Base-by-base conservation (phyloP, 2,888 invertebrate genomes). In the Parnassius glacialis region DNA sequence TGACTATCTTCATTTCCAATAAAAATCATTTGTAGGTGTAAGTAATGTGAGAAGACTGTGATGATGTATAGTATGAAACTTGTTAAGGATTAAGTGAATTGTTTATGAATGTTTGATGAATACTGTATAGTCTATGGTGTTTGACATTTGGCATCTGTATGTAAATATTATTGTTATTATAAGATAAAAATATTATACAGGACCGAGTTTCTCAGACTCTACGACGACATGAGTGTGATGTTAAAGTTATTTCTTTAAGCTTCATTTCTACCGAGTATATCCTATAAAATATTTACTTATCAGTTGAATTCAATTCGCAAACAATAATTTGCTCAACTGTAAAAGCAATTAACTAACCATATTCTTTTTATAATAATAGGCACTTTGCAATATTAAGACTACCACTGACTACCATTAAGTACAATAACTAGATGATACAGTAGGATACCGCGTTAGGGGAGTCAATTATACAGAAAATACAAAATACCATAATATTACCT, bases 31-130 rank as follows among this genome's bases (percentile, higher is more conserved):
- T 74, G 69, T 74, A 83, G 81, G 74, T 69, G 65, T 83, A 84
- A 83, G 75, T 79, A 82, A 80, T 84, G 87, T 87, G 85, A 86
- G 88, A 90, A 90, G 90, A 90, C 90, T 91, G 90, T 90, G 90
- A 90, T 90, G 90, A 84, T 78, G 85, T 79, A 70, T 70, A 80
- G 79, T 78, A 79, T 83, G 84, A 76, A 75, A 75, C 78, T 76
- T 80, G 76, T 81, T 78, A 78, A 79, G 70, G 70, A 71, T 68
- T 81, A 80, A 80, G 79, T 73, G 75, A 80, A 73, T 74, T 74
- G 74, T 76, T 70, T 78, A 78, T 72, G 74, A 65, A 74, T 73
- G 72, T 65, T 72, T 73, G 71, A 25, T n/a, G 12, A 53, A 43
- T 48, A 54, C 43, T 53, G 50, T 60, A 16, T 16, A 62, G 54